Conservation (phyloP, 2,888 invertebrate genomes). For the Tortrix viridana region DNA sequence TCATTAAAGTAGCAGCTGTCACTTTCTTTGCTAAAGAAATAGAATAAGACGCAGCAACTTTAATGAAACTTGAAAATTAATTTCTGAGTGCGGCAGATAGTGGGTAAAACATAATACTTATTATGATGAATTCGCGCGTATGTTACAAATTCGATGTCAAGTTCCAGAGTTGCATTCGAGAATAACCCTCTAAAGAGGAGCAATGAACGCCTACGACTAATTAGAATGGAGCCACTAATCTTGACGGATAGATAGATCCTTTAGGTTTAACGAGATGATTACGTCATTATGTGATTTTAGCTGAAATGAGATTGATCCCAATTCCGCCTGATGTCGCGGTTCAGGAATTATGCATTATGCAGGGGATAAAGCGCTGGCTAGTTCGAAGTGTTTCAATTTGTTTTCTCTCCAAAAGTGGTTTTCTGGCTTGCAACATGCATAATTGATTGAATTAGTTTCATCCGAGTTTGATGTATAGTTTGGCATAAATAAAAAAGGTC, state of each 20-base stretch:
- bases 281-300: slow-evolving; percentile 16
- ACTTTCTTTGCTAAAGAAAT: too few relatives aligned
- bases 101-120: too few relatives aligned
- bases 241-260: slow-evolving; percentile 16
- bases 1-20: too few relatives aligned
- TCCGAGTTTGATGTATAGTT: too few relatives aligned
- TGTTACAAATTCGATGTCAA: too few relatives aligned
- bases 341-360: slow-evolving; percentile 25
- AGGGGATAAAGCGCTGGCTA: slow-evolving; percentile 16
- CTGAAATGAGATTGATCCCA: slow-evolving; percentile 2
- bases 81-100: too few relatives aligned
- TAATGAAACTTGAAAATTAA: too few relatives aligned
- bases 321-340: slow-evolving; percentile 10
- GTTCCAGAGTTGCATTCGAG: too few relatives aligned
- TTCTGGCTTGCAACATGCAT: not conserved
- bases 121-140: too few relatives aligned
- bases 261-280: slow-evolving; percentile 18
- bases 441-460: too few relatives aligned
- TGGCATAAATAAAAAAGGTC: too few relatives aligned
- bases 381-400: slow-evolving; percentile 13
- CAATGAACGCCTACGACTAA: slow-evolving; percentile 19
- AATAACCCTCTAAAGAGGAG: not conserved
- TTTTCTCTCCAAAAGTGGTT: slow-evolving; percentile 5
- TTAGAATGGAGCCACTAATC: slow-evolving; percentile 23
- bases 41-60: too few relatives aligned